Conservation (phyloP, 1,140 invertebrate species). For the Aphaenogaster floridana region DNA sequence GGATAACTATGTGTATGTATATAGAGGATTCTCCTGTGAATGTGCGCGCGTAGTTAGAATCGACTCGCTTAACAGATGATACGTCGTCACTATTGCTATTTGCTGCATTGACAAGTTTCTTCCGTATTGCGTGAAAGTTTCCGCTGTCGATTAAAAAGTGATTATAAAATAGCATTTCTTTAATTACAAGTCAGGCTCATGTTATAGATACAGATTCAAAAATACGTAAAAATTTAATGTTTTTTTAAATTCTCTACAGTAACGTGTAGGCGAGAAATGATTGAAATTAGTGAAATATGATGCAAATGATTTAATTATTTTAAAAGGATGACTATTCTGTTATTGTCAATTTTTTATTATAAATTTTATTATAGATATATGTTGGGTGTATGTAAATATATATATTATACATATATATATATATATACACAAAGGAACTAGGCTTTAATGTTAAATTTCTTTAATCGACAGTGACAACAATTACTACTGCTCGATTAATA, state of each 20-base stretch:
- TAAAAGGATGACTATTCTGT: not conserved
- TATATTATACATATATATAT: not conserved
- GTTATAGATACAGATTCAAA: not conserved
- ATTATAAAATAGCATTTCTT: not conserved
- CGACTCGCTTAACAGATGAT: slow-evolving; percentile 60
- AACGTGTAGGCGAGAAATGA: not conserved
- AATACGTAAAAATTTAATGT: not conserved
- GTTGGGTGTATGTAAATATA: not conserved
- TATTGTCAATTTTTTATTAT: not conserved
- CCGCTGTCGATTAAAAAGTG: slow-evolving; percentile 40
- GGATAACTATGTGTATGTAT: slow-evolving; percentile 57
- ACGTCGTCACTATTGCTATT: slow-evolving; percentile 56
- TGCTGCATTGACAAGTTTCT: slow-evolving; percentile 42
- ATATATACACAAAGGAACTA: not conserved
- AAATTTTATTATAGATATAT: not conserved
- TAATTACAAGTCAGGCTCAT: not conserved
- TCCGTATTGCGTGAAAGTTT: slow-evolving; percentile 17
- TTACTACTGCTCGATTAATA: not conserved
- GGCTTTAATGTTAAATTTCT: slow-evolving; percentile 13
- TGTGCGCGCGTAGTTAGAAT: slow-evolving; percentile 64
- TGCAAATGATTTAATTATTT: not conserved
- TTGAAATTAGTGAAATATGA: slow-evolving; percentile 9
- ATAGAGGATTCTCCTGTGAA: slow-evolving; percentile 51
- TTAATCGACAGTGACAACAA: slow-evolving; percentile 50
- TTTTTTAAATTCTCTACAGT: not conserved